These are phyloP conservation scores for Stomorhina lunata DNA, from an alignment of 2,888 invertebrate species.

Conservation along the genomic window DNA sequence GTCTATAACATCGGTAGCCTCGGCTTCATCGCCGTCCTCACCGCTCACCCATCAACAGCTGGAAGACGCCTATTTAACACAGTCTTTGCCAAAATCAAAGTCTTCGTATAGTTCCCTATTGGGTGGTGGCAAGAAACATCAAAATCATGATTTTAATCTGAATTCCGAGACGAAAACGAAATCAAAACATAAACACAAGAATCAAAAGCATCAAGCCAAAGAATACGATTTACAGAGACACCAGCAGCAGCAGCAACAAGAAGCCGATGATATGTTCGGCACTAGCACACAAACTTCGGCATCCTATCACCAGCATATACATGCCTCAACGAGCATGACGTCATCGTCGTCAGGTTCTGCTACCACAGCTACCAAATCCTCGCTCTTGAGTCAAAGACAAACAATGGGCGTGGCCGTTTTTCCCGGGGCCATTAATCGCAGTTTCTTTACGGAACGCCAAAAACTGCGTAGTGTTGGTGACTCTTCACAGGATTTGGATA, in stretches of 20 bases:
- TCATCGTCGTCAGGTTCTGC: conserved; percentile 44
- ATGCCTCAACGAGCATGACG: conserved; percentile 58
- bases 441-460: conserved; percentile 72
- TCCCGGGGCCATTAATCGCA: conserved; percentile 70
- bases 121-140: conserved; percentile 46
- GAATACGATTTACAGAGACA: conserved; percentile 47
- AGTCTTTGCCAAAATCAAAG: conserved; percentile 76
- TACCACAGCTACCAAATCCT: conserved; percentile 53
- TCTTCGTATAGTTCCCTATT: conserved; percentile 62
- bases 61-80: conserved; percentile 73
- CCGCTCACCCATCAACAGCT: conserved; percentile 75
- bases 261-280: conserved; percentile 66
- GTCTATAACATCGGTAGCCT: conserved; percentile 62
- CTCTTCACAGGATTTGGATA: conserved; percentile 75
- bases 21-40: conserved; percentile 69
- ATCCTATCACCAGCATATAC: conserved; percentile 60
- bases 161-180: conserved; percentile 48
- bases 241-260: conserved; percentile 33
- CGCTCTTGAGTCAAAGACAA: conserved; percentile 68
- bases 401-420: conserved; percentile 74
- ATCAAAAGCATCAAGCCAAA: conserved; percentile 59
- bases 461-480: conserved; percentile 74
- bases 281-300: conserved; percentile 67
- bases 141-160: conserved; percentile 53
- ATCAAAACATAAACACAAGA: conserved; percentile 61